Percentiles rank a stretch among this genome's conserved stretches.
Evolutionary conservation across 2,113 vertebrate genomes (phyloP).

Genomic region (Tychaedon coryphoeus): DNA sequence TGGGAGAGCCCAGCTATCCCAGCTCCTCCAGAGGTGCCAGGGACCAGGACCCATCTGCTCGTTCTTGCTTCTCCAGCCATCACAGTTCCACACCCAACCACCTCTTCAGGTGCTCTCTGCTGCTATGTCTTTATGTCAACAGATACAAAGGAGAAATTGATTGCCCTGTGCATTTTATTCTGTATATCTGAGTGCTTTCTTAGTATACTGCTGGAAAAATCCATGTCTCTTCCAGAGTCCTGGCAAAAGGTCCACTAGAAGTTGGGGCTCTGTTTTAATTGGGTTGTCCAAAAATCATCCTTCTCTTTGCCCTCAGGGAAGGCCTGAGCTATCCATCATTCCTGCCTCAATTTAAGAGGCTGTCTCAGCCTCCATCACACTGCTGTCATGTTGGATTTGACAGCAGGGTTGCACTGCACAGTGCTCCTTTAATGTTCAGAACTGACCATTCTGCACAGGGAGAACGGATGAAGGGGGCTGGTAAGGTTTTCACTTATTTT

Average conservation of each 20-base stretch:
- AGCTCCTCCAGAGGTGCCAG: not conserved
- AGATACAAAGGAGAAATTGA: not conserved
- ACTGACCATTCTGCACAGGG: not conserved
- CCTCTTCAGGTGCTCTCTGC: not conserved
- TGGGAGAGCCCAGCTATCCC: not conserved
- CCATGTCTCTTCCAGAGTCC: not conserved
- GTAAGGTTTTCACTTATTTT: not conserved
- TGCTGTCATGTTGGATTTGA: not conserved
- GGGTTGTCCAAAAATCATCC: conserved; percentile 29
- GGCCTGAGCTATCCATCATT: conserved; percentile 27
- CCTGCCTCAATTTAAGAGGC: conserved; percentile 9
- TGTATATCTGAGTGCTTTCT: not conserved
- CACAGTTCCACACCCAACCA: accelerated
- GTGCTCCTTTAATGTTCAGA: not conserved
- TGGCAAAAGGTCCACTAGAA: not conserved
- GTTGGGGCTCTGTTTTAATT: conserved; percentile 22
- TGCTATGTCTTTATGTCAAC: not conserved
- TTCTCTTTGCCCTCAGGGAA: conserved; percentile 42
- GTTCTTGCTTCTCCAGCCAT: not conserved
- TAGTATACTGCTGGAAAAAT: not conserved
- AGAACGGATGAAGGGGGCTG: not conserved
- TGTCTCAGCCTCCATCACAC: not conserved
- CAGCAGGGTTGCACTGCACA: not conserved
- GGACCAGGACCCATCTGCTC: not conserved
- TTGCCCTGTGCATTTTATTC: not conserved